These are phyloP conservation scores for Aplidium turbinatum DNA, from an alignment of 23 tunicate species.

Conservation along the genomic window DNA sequence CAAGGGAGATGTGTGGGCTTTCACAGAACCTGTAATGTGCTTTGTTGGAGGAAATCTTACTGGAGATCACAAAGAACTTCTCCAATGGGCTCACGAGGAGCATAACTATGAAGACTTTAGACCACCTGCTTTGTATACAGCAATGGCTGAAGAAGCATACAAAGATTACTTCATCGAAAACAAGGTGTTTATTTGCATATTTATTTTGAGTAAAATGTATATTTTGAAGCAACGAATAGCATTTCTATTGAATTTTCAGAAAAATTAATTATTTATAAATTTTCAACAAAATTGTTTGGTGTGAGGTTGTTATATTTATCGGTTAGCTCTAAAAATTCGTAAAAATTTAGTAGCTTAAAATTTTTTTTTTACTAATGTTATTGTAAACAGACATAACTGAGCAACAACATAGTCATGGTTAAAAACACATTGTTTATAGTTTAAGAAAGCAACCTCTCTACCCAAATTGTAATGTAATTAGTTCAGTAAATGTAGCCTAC, in stretches of 20 bases:
- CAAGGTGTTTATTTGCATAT: conserved; percentile 54
- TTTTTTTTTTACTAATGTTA: background rate
- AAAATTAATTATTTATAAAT: no score
- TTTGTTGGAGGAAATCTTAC: conserved; percentile 44
- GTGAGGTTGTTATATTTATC: background rate
- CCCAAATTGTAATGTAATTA: no score
- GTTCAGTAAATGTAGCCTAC: no score
- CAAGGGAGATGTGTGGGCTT: conserved; percentile 77
- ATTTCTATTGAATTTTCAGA: no score
- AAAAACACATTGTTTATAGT: no score
- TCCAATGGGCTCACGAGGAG: conserved; percentile 78
- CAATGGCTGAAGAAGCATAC: conserved; percentile 77
- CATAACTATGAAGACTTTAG: conserved; percentile 71
- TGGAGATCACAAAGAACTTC: conserved; percentile 59
- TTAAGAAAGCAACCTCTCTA: no score
- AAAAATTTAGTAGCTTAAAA: background rate
- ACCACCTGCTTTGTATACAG: conserved; percentile 57
- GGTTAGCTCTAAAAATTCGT: background rate
- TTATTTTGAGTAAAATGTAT: no score
- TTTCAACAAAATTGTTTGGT: no score
- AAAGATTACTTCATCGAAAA: conserved; percentile 60
- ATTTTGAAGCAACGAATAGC: no score
- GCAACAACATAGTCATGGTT: no score
- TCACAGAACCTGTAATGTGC: conserved; percentile 69
- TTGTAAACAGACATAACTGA: no score